A percentile compares a stretch with the other conserved stretches of the same genome.
phyloP scores from a whole-genome alignment of 2,888 invertebrate genomes.

The Odontocerum albicorne region DNA sequence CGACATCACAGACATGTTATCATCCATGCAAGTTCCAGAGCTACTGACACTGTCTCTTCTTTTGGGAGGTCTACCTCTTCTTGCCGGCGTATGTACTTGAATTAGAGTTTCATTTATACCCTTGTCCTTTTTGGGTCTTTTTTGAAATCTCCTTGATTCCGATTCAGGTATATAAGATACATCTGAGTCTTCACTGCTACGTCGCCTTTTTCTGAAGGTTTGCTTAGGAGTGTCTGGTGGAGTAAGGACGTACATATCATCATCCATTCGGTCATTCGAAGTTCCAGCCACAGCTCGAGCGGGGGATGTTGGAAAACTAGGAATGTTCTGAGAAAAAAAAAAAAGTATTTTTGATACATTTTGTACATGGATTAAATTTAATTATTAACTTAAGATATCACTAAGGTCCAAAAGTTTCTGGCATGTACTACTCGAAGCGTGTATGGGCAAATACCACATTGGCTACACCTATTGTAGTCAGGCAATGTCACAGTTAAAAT shows the following conservation, averaged over 20 bases:
- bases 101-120: constrained; percentile 35
- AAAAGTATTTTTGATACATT: neutral
- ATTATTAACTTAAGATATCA: too few species aligned
- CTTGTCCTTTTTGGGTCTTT: neutral
- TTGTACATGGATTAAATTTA: neutral
- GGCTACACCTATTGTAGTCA: too few species aligned
- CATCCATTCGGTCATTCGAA: constrained; percentile 4
- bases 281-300: neutral
- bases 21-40: constrained; percentile 51
- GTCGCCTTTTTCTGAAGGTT: constrained; percentile 18
- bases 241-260: constrained; percentile 25
- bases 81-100: constrained; percentile 41
- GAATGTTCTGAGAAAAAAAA: constrained; percentile 4
- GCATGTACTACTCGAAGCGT: too few species aligned
- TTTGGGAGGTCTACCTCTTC: constrained; percentile 60
- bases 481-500: too few species aligned
- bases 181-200: constrained; percentile 51
- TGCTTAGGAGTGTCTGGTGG: constrained; percentile 32
- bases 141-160: constrained; percentile 30
- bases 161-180: constrained; percentile 50
- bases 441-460: too few species aligned
- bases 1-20: constrained; percentile 48
- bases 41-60: constrained; percentile 54
- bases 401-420: too few species aligned
- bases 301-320: constrained; percentile 7